Base-by-base conservation (phyloP, 1,140 invertebrate genomes). In the Zaprionus lachaisei region DNA sequence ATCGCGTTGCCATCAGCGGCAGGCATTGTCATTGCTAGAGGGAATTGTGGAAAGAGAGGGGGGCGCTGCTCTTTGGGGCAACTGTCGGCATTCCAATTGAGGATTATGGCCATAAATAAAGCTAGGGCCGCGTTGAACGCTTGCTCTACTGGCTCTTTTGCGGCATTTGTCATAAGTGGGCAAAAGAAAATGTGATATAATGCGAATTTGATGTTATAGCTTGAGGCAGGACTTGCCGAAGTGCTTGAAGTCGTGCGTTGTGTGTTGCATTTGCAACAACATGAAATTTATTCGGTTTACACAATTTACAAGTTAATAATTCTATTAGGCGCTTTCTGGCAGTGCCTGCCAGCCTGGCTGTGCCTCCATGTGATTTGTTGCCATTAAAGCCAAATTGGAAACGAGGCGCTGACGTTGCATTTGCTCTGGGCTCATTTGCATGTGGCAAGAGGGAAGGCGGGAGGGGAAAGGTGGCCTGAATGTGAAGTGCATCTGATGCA, bases 31-130 rank as follows among this genome's bases (percentile, higher is more conserved):
- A 24, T 51, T 22, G 20, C 11, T 5, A 14, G 47, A 22, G 47
- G 20, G 47, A 9, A 49, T 17, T 17, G 20, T 0, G 20, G 47
- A 22, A 20, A 26, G 24, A 5, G 24, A 26, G 24, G 47, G 17
- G 15, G 20, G 20, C 7, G 47, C 47, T 5, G 57, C 51, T 61
- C 47, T 62, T 56, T 54, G 31, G 62, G 61, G 65, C 73, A 70
- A 76, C 37, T 72, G 69, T 64, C 75, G 71, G 81, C 83, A 89
- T 89, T 89, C 69, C 73, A 73, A 84, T 81, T 89, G 83, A 78
- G 81, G 79, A 79, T 83, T 83, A 87, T 83, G 81, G 24, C 73
- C 83, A 87, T 87, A 89, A 87, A 83, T 83, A 67, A 51, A 47
- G 62, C 65, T 74, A 56, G 60, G 34, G 64, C 41, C 34, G 22